These are phyloP conservation scores for Malaclemys terrapin DNA, from an alignment of 2,113 vertebrate genomes.

Conservation along the genomic window DNA sequence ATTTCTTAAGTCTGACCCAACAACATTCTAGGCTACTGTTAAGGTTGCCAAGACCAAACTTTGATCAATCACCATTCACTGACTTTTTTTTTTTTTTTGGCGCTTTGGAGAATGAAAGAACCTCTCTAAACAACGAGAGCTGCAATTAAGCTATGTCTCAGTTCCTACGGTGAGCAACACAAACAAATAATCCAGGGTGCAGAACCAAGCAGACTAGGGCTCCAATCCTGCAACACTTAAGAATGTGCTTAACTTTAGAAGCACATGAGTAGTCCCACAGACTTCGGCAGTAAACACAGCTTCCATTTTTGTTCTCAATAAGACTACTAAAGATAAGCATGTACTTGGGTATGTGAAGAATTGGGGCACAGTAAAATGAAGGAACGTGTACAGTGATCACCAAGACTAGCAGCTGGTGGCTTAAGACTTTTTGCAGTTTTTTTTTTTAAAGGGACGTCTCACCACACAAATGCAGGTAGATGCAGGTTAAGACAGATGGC, in stretches of 20 bases:
- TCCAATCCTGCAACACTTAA: accelerated
- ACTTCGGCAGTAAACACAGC: not conserved
- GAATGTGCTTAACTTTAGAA: not conserved
- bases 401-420: not conserved
- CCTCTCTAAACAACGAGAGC: not conserved
- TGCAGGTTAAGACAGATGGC: too few species aligned
- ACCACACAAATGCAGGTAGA: too few species aligned
- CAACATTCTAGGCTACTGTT: accelerated
- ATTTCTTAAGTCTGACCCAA: accelerated
- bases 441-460: too few species aligned
- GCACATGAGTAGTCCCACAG: not conserved
- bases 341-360: accelerated
- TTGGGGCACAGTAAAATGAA: not conserved
- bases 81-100: not conserved
- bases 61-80: accelerated
- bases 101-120: not conserved
- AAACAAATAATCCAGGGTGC: accelerated
- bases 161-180: accelerated
- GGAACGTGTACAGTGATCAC: not conserved
- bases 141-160: too few species aligned
- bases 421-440: not conserved
- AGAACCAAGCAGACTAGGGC: accelerated
- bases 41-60: accelerated
- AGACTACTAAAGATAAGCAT: accelerated
- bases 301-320: accelerated